Percentiles rank a stretch among this genome's conserved stretches.
These are phyloP conservation scores for Anoplopoma fimbria DNA, from an alignment of 2,113 vertebrate genomes.

Conservation along the genomic window DNA sequence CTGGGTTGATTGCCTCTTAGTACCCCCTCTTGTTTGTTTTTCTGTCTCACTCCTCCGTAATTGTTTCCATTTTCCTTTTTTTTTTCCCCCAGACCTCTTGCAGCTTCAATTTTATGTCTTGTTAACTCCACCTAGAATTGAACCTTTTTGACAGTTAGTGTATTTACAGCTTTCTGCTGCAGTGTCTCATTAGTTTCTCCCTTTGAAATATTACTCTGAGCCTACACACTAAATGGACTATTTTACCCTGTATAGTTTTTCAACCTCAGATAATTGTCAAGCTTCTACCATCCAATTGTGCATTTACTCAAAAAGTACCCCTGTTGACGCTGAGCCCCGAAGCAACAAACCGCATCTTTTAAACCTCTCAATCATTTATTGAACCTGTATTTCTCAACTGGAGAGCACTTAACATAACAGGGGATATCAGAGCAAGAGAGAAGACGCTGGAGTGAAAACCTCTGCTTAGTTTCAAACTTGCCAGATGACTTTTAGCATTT, in stretches of 20 bases:
- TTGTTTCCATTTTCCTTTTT: neutral
- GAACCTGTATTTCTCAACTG: neutral
- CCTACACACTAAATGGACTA: neutral
- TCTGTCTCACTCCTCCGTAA: neutral
- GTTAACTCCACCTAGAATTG: neutral
- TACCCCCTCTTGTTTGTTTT: neutral
- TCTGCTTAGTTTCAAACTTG: neutral
- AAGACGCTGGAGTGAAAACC: neutral
- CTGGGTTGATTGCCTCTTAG: neutral
- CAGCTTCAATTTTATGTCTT: neutral
- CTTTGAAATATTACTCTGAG: neutral
- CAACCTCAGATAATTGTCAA: neutral
- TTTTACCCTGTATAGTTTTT: slow-evolving; percentile 12
- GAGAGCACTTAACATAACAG: neutral
- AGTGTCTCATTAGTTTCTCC: neutral
- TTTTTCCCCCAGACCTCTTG: neutral
- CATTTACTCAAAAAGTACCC: neutral
- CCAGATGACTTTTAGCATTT: neutral
- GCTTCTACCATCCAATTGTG: slow-evolving; percentile 9
- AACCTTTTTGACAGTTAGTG: neutral
- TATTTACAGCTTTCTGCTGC: slow-evolving; percentile 15
- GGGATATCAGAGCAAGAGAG: too few species aligned
- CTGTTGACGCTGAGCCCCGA: neutral
- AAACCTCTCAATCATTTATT: neutral
- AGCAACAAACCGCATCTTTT: neutral